Evolutionary conservation across 1,140 invertebrate species (phyloP), one percentile per base, ranked within the genome.

Genomic region (Nebria ingens): DNA sequence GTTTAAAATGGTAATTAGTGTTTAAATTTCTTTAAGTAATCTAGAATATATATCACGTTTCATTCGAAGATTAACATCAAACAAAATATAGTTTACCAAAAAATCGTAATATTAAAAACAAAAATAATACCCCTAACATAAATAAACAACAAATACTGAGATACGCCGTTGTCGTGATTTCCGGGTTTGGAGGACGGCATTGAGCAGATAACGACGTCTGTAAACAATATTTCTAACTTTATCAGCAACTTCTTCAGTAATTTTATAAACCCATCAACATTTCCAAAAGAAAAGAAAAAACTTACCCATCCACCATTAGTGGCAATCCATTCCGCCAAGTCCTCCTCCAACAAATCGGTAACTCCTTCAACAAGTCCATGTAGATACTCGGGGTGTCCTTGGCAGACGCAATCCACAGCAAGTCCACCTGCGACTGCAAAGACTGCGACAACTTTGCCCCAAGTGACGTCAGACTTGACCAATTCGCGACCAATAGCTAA

Each of bases 271-370:
- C 17, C 17, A 12, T 45, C 17, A 17, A 12, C 15, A 12, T 12
- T 34, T 45, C 55, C n/a, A n/a, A n/a, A n/a, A n/a, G n/a, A n/a
- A n/a, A n/a, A n/a, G n/a, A n/a, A n/a, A n/a, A n/a, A n/a, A n/a
- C 72, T 71, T 69, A 86, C 84, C 84, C 85, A 87, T 64, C 84
- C 85, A 21, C 84, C 84, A 64, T 84, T 85, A 15, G 79, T 73
- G 54, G 81, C 77, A 4, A 87, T 80, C 84, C 84, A 87, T 17
- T 72, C 62, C 2, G 81, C 82, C 2, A 87, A 62, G 56, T 83
- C 76, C 59, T 83, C 78, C 63, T 85, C 83, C 1, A 86, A 69
- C 9, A 86, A 73, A 51, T 79, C 75, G 0, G 73, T 76, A 59
- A 86, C 76, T 13, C 77, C 73, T 55, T 84, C 74, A 61, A 81